Evolutionary conservation across 2,888 invertebrate species (phyloP).

Genomic region (Laothoe populi): DNA sequence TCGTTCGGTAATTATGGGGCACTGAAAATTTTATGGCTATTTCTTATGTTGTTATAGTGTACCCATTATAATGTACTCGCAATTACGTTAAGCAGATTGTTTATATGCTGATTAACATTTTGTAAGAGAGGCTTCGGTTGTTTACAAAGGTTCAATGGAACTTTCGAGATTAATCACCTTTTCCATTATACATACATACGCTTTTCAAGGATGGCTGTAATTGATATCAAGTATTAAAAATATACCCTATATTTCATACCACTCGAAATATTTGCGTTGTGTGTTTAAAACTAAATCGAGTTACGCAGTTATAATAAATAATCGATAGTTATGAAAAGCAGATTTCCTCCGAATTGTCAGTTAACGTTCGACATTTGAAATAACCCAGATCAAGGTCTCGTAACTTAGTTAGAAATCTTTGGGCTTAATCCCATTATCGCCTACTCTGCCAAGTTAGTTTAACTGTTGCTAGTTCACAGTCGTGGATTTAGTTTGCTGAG

Average conservation of each 20-base stretch:
- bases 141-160: background rate
- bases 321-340: constrained; percentile 4
- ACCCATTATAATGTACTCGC: constrained; percentile 32
- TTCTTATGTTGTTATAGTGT: constrained; percentile 47
- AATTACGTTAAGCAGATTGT: constrained; percentile 13
- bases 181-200: no score
- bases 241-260: background rate
- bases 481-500: no score
- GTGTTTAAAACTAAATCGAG: no score
- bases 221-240: no score
- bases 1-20: constrained; percentile 42
- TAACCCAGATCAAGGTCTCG: constrained; percentile 24
- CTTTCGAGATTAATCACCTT: no score
- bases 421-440: constrained; percentile 20
- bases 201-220: no score
- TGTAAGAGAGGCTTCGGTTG: background rate
- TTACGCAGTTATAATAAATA: constrained; percentile 13
- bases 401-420: constrained; percentile 25
- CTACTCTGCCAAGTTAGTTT: constrained; percentile 20
- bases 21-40: constrained; percentile 44
- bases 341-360: background rate
- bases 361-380: constrained; percentile 21
- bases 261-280: background rate
- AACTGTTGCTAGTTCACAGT: constrained; percentile 12
- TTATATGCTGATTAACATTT: constrained; percentile 1